Base-by-base conservation (phyloP, 2,113 vertebrate genomes). In the Lophochroa leadbeateri region DNA sequence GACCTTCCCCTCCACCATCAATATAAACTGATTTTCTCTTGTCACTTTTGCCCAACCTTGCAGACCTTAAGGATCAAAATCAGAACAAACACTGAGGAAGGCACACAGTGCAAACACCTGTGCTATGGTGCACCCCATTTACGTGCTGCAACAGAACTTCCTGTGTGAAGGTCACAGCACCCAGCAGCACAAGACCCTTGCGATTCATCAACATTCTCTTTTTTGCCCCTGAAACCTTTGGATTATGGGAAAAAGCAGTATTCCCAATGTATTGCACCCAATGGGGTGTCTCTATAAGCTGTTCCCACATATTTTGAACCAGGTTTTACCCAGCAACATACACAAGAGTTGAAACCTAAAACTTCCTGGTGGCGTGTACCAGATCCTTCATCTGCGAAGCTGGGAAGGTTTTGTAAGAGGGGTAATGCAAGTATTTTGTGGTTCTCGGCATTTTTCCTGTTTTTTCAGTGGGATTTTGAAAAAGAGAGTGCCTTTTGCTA, bases 91-190 rank as follows among this genome's bases (percentile, higher is more conserved):
- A 53, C 13, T 2, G 6, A 76, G 65, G 27, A 77, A 82, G 35
- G n/a, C 55, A 75, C 25, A 18, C 17, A 41, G 1, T 35, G n/a
- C 47, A 39, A 27, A 31, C 82, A 71, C 35, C 53, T 41, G 15
- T 35, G 77, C 46, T 0, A 0, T 0, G 7, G n/a, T 20, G 14
- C 39, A 2, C 11, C 3, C 3, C 3, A 43, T 47, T 52, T 76
- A 80, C 61, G 7, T 3, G 43, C 35, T 9, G 35, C 41, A 80
- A 46, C 1, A 11, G 79, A 90, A 49, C 58, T 77, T 49, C 88
- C 77, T 46, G 39, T 1, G 2, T 19, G 69, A 80, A 94, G 68
- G 41, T 68, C 76, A 84, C 1, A 17, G 52, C 71, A 31, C 2
- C 2, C n/a, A 52, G 71, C 11, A 28, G 20, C 78, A 69, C 0